Base-by-base conservation (phyloP, 2,113 vertebrate species). In the Ammodytes dubius region DNA sequence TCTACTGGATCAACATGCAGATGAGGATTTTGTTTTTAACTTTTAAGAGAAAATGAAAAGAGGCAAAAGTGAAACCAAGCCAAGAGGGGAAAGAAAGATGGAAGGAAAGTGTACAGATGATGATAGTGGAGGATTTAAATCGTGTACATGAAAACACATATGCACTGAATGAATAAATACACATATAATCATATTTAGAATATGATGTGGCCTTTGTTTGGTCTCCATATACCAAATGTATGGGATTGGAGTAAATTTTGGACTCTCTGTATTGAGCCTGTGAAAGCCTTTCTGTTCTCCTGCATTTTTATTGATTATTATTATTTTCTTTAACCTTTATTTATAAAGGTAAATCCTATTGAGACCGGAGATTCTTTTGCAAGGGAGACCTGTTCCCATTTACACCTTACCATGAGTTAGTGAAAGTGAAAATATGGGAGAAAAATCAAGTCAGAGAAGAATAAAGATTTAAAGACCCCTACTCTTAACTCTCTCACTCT, bases 1-100 rank as follows among this genome's bases (percentile, higher is more conserved):
- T 27, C 6, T 4, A 74, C 9, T 53, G 1, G 35, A 59, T 15
- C 3, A 1, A 60, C 88, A 77, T 90, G 89, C 89, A 27, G 27
- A 27, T 27, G 27, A 27, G 27, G 27, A 27, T 1, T 27, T 27
- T 27, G 27, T 27, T 27, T 27, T 27, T 27, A 27, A 27, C 3
- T 56, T 54, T 46, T 4, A 58, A 27, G 50, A 66, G 70, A 52
- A 52, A 39, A 52, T 74, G 63, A 35, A 45, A 40, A 1, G 61
- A 70, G 45, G 52, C 60, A 1, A 0, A 61, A 27, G 77, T 66
- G 77, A 67, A 5, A 27, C 6, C 37, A 45, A 70, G 35, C 43
- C 13, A 12, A 12, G 42, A 27, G 7, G 27, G n/a, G 5, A 11
- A 56, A 10, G 53, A 69, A 56, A 50, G 74, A 56, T 60, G 63